Evolutionary conservation across 2,113 vertebrate genomes (phyloP), one percentile per base, ranked within the genome.

Genomic region (Leucosticte australis): DNA sequence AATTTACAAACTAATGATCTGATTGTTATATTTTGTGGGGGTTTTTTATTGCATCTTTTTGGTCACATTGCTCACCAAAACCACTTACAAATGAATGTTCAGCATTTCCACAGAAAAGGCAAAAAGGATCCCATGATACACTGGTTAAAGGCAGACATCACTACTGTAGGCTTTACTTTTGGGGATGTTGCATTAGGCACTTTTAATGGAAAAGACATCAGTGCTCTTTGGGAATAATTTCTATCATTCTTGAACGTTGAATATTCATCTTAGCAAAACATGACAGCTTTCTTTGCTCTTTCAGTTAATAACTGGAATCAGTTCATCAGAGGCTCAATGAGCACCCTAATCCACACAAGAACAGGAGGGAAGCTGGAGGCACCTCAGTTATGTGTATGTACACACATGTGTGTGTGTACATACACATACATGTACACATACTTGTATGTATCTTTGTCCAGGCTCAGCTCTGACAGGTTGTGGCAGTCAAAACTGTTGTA

Each of bases 171-270:
- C 2, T 16, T 10, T 33, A 31, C 2, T 3, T 86, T 49, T 70
- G 16, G 2, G 28, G 3, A 17, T 60, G 17, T 68, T 2, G 1
- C 5, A 28, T 8, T 35, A 15, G 27, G 6, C 41, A 52, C 1
- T 73, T 49, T 27, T 50, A 39, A 33, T 27, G 41, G 35, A 37
- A 92, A 39, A 39, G 12, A 12, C 4, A 28, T 23, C 1, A 0
- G 4, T 63, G 24, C 53, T 62, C 12, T 44, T 57, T 24, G 7
- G 19, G 6, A 68, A 28, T 46, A 24, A 55, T 35, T 59, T 3
- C 0, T 73, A 44, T 77, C 10, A 4, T 73, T 73, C 15, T 39
- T 18, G 15, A 77, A 24, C 3, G 63, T 46, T 0, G 1, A 68
- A 55, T 50, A 12, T 26, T 37, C 52, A 44, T 14, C 8, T 15